Base-by-base conservation (phyloP, 2,113 vertebrate species). In the Dipodomys merriami region DNA sequence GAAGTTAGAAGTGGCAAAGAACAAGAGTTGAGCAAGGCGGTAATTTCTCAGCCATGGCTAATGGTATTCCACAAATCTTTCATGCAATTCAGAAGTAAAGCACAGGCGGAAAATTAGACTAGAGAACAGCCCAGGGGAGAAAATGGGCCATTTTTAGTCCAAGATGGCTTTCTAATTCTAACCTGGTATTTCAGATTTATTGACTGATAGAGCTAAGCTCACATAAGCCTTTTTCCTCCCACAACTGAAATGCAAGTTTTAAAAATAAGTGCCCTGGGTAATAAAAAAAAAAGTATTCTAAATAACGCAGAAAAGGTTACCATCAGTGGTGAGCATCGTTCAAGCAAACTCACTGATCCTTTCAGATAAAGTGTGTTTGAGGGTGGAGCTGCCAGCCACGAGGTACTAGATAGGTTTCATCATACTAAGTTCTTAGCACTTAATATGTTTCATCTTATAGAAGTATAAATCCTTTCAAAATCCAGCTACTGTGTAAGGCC, bases 51-150 rank as follows among this genome's bases (percentile, higher is more conserved):
- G 18, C 90, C 92, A 53, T 53, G 72, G 92, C 92, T 95, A 91
- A 95, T 93, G 72, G 81, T 46, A 77, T 95, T 94, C 81, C 23
- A 83, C 85, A 95, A 95, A 91, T 91, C 92, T 91, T 77, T 80
- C 67, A 77, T 39, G 77, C 53, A 81, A 84, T 81, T 95, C 81
- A 53, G 84, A 88, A 96, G 80, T 81, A 91, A 93, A 91, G 82
- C 60, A 33, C 71, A 87, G 62, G 84, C 53, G 93, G 80, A 90
- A 79, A 93, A 95, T 94, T 92, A 92, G 80, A 72, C 69, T 49
- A 80, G 20, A 79, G 79, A 94, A 85, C 27, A 87, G 89, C 69
- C 33, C 77, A 71, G 27, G 27, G 91, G 74, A 82, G 69, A 77
- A 94, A 95, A 95, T 87, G 78, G 72, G 57, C 65, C 79, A 65